Conservation (phyloP, 2,113 vertebrate species). For the Poeciliopsis prolifica region DNA sequence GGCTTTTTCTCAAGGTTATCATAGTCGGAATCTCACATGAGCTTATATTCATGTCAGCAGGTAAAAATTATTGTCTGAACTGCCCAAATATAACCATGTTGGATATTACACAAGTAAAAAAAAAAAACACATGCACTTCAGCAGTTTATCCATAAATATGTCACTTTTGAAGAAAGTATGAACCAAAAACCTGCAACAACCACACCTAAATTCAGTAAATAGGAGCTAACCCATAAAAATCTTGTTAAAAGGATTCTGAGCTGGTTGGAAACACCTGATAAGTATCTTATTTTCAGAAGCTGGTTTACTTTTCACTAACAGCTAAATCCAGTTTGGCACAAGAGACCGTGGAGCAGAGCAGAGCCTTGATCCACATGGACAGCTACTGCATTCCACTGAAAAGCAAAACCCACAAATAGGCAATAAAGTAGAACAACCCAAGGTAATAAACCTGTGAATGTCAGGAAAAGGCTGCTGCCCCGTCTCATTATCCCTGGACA, state of each 20-base stretch:
- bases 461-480: slow-evolving; percentile 43
- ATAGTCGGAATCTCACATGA: too few species aligned
- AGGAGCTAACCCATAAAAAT: background rate
- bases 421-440: slow-evolving; percentile 34
- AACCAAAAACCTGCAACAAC: background rate
- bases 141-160: background rate
- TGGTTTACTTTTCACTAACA: slow-evolving; percentile 12
- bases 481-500: slow-evolving; percentile 56
- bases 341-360: slow-evolving; percentile 18
- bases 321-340: slow-evolving; percentile 20
- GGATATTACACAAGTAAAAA: background rate
- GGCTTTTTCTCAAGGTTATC: too few species aligned
- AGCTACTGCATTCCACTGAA: slow-evolving; percentile 36
- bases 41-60: too few species aligned
- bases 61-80: too few species aligned
- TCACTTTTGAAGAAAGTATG: background rate
- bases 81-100: background rate
- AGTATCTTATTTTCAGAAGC: background rate
- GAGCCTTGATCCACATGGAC: background rate
- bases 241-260: background rate
- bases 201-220: background rate
- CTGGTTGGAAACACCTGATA: slow-evolving; percentile 13
- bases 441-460: slow-evolving; percentile 29
- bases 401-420: slow-evolving; percentile 36
- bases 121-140: too few species aligned